Evolutionary conservation across 2,113 vertebrate species (phyloP), one percentile per base, ranked within the genome.

Genomic region (Serinus canaria): DNA sequence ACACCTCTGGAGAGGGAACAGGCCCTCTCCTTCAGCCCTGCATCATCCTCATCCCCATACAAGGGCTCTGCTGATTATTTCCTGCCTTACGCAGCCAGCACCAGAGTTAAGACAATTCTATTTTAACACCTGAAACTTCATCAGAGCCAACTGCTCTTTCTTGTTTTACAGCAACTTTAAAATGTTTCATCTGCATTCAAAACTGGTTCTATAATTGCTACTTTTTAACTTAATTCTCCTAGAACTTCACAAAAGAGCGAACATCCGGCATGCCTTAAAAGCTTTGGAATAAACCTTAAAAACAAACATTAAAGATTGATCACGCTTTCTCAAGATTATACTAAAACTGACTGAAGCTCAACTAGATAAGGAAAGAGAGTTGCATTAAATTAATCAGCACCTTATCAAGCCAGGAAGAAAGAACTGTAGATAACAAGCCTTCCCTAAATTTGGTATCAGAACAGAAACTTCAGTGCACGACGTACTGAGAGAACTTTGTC

Each of bases 371-470:
- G 76, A 56, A 62, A 78, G 49, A 83, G 60, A 82, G 90, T 53
- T 94, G 92, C 83, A 89, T 81, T 86, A 94, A 94, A 95, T 89
- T 97, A 87, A 96, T 94, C 95, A 73, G 93, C 59, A 87, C 79
- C 90, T 96, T 96, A 96, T 96, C 90, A 82, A 87, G 88, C 31
- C 89, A 85, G 60, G 76, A 91, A 89, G 66, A 93, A 96, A 83
- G 79, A 87, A 78, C 33, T 80, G 60, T 20, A 89, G 85, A 93
- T 93, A 94, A 93, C 52, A 79, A 77, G 56, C 46, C 59, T 88
- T 89, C 72, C 56, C 80, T 73, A 94, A 93, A 96, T 78, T 60
- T 68, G 63, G 68, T 78, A 85, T 86, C 58, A 10, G 78, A 92
- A 66, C 70, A 90, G 67, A 83, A 95, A 94, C 86, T 81, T 90